phyloP scores from a whole-genome alignment of 1,140 invertebrate genomes.

The Drosophila nebulosa region DNA sequence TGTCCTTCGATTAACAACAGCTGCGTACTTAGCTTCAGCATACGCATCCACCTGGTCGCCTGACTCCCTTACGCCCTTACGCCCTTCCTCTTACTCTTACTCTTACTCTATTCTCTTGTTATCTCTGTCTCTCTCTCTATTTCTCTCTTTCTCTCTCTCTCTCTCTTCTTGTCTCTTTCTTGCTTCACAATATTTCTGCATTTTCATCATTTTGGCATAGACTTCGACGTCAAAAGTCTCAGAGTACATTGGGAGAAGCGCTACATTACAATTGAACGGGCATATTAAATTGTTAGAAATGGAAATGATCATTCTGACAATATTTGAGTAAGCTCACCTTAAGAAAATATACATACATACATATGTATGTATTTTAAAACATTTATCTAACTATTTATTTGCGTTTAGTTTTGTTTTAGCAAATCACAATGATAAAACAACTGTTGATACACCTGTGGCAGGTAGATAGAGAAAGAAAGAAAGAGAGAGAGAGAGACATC shows the following conservation, averaged over 20 bases:
- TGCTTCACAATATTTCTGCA: background rate
- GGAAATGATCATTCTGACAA: no score
- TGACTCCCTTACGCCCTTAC: background rate
- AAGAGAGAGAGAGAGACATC: no score
- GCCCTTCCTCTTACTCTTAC: no score
- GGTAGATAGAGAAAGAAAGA: no score
- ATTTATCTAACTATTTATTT: no score
- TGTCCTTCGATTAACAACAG: slow-evolving; percentile 7
- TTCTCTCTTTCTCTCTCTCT: no score
- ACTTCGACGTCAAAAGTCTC: background rate
- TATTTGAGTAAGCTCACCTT: no score
- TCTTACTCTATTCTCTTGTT: background rate
- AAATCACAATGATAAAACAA: slow-evolving; percentile 1
- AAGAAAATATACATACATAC: no score
- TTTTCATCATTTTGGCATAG: background rate
- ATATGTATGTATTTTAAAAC: slow-evolving; percentile 4
- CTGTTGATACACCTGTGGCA: slow-evolving; percentile 18
- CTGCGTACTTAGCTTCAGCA: background rate
- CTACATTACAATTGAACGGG: background rate
- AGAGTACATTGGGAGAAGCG: background rate
- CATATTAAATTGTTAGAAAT: slow-evolving; percentile 9
- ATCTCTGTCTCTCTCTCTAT: no score
- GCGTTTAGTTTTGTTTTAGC: background rate
- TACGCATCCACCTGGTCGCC: background rate
- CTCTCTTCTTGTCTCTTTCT: background rate